phyloP scores from a whole-genome alignment of 2,888 invertebrate species.

The Arenicola marina region DNA sequence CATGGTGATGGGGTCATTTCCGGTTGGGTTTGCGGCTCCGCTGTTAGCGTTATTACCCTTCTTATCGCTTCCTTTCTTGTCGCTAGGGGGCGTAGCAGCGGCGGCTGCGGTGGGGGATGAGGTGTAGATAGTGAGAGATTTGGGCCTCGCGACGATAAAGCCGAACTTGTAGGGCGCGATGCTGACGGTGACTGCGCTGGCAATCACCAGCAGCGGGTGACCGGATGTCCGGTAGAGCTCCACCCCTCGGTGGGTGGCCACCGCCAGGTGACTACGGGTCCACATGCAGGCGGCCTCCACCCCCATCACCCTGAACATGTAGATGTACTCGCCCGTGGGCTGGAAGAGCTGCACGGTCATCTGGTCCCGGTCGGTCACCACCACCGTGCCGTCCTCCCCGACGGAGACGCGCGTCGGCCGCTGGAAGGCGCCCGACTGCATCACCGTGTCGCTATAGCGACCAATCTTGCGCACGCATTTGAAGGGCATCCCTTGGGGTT shows the following conservation, averaged over 20 bases:
- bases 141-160: slow-evolving; percentile 18
- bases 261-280: slow-evolving; percentile 13
- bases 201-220: slow-evolving; percentile 1
- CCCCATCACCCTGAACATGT: slow-evolving; percentile 28
- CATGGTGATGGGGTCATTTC: too few species aligned
- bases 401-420: slow-evolving; percentile 18
- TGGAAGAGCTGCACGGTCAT: slow-evolving; percentile 28
- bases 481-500: slow-evolving; percentile 3
- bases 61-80: too few species aligned
- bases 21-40: too few species aligned
- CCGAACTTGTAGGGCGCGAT: slow-evolving; percentile 19
- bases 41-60: too few species aligned
- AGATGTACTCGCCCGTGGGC: slow-evolving; percentile 15
- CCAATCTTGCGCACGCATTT: slow-evolving; percentile 15
- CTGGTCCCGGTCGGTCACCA: slow-evolving; percentile 12
- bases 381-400: slow-evolving; percentile 18
- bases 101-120: too few species aligned
- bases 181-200: slow-evolving; percentile 3
- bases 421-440: slow-evolving; percentile 20
- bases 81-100: too few species aligned
- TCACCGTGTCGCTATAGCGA: slow-evolving; percentile 19
- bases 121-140: slow-evolving; percentile 12
- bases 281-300: slow-evolving; percentile 15
- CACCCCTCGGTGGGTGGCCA: slow-evolving; percentile 25
- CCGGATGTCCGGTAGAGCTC: slow-evolving; percentile 17